phyloP scores from a whole-genome alignment of 2,888 invertebrate genomes.

The Dryomyza anilis region DNA sequence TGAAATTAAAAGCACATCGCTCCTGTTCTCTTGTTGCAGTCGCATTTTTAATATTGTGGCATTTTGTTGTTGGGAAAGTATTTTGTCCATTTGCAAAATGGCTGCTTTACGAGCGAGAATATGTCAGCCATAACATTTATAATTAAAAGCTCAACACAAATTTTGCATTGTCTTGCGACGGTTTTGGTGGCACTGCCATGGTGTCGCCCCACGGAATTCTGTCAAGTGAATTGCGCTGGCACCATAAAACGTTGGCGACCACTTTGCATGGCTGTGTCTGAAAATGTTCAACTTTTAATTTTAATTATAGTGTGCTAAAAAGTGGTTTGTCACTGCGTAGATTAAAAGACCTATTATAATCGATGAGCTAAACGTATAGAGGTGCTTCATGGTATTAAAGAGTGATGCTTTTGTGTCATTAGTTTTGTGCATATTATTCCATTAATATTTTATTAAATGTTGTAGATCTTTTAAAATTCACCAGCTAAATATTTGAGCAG shows the following conservation, averaged over 20 bases:
- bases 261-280: too few species aligned
- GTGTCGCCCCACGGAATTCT: too few species aligned
- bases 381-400: too few species aligned
- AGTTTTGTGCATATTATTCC: too few species aligned
- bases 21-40: neutral
- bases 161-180: constrained; percentile 15
- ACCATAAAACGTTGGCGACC: too few species aligned
- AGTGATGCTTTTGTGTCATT: too few species aligned
- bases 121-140: constrained; percentile 23
- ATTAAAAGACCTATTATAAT: too few species aligned
- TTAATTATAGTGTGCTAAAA: constrained; percentile 13
- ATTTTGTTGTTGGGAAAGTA: neutral
- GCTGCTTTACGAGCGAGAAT: constrained; percentile 10
- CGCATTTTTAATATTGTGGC: neutral
- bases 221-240: too few species aligned
- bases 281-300: constrained; percentile 15
- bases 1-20: neutral
- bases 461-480: too few species aligned
- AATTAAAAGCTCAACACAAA: constrained; percentile 25
- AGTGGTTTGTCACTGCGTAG: constrained; percentile 6
- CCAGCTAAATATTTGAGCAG: too few species aligned
- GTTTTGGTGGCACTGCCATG: neutral
- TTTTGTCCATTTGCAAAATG: constrained; percentile 5
- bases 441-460: too few species aligned
- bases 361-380: too few species aligned